A percentile compares a stretch with the other conserved stretches of the same genome.
These are phyloP conservation scores for Drosophila gaucha DNA, from an alignment of 2,888 invertebrate species.

Conservation along the genomic window DNA sequence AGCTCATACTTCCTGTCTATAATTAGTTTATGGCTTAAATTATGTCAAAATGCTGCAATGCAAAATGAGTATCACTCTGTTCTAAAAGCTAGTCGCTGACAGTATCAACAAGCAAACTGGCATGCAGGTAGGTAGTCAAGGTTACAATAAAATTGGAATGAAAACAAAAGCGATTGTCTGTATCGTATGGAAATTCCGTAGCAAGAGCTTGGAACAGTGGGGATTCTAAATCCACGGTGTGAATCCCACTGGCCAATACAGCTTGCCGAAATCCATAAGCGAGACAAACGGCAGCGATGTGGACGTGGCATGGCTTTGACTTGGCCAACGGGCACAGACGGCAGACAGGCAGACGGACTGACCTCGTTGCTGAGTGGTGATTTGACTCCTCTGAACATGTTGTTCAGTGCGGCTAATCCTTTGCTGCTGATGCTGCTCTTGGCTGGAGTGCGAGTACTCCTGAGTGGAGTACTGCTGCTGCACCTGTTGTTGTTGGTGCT, in stretches of 20 bases:
- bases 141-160: conserved; percentile 16
- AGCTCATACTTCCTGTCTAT: accelerated
- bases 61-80: not conserved
- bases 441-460: conserved; percentile 86
- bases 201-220: conserved; percentile 58
- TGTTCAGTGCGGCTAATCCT: conserved; percentile 90
- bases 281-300: conserved; percentile 2
- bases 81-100: not conserved
- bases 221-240: conserved; percentile 76
- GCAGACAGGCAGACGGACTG: conserved; percentile 81
- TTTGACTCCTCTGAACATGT: conserved; percentile 90
- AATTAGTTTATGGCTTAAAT: not conserved
- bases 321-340: conserved; percentile 5
- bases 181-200: conserved; percentile 29
- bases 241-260: conserved; percentile 67
- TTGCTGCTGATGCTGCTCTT: conserved; percentile 86
- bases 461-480: conserved; percentile 85
- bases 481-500: conserved; percentile 86
- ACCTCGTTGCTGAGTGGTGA: conserved; percentile 91
- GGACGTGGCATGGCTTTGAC: conserved; percentile 1
- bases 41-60: not conserved
- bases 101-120: not conserved
- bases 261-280: conserved; percentile 27
- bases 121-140: conserved; percentile 22
- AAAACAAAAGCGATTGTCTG: conserved; percentile 8